Evolutionary conservation across 2,113 vertebrate genomes (phyloP).

Genomic region (Peromyscus leucopus): DNA sequence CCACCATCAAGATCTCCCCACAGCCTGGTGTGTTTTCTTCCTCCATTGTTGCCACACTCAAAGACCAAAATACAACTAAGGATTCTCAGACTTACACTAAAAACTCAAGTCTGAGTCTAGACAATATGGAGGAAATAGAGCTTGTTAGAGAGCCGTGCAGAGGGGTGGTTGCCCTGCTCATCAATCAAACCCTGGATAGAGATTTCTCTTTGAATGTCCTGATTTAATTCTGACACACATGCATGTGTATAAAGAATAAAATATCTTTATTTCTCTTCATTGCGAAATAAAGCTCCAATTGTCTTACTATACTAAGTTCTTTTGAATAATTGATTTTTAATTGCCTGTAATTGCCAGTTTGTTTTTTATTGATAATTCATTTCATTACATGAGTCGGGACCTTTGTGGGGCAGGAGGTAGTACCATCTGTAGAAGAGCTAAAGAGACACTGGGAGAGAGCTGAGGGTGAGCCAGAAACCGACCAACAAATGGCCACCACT

Average conservation of each 20-base stretch:
- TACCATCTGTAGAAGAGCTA: background rate
- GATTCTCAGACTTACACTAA: background rate
- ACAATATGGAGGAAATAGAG: background rate
- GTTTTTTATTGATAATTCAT: conserved; percentile 74
- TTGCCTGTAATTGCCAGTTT: conserved; percentile 69
- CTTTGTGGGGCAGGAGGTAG: conserved; percentile 37
- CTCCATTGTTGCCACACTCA: background rate
- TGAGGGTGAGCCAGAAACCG: background rate
- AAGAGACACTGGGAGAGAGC: conserved; percentile 12
- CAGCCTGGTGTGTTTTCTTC: background rate
- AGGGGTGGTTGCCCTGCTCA: background rate
- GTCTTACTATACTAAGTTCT: conserved; percentile 71
- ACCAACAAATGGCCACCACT: background rate
- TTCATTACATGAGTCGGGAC: background rate
- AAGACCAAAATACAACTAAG: conserved; percentile 19
- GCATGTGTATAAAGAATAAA: background rate
- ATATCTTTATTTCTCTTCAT: conserved; percentile 40
- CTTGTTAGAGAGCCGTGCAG: background rate
- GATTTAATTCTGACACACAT: conserved; percentile 8
- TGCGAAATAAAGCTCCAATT: conserved; percentile 61
- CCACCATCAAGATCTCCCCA: conserved; percentile 2
- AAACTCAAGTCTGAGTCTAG: background rate
- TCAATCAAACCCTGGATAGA: background rate
- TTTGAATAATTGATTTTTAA: conserved; percentile 81
- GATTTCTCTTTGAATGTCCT: conserved; percentile 30